Evolutionary conservation across 2,797 vertebrate species (phyloP), one percentile per base, ranked within the genome.

Genomic region (Malacoctenus gilli): DNA sequence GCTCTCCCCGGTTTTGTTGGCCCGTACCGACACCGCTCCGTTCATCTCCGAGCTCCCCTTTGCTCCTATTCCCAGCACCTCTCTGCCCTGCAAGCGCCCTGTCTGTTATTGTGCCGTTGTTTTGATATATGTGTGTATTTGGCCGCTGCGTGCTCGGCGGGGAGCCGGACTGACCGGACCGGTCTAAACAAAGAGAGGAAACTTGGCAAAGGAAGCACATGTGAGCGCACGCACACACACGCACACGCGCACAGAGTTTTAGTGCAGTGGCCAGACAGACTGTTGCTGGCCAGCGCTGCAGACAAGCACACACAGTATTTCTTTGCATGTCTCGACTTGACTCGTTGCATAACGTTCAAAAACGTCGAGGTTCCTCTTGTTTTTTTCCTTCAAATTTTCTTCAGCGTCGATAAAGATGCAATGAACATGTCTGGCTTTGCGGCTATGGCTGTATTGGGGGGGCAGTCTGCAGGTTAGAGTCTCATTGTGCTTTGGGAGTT

Each of bases 141-240:
- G 89, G 89, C 85, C 76, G 77, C 86, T 77, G 75, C 38, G 72
- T 68, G 74, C 82, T 68, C 87, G 75, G 85, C 54, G 48, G 86
- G 84, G 86, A 89, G 83, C 86, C 79, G 68, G 82, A 78, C 82
- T 67, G 86, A 92, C 85, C 82, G 59, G 84, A 82, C 59, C 59
- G 81, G 77, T 86, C 86, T 89, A 90, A 90, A 90, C 90, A 90
- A 90, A 83, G 90, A 92, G 88, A 89, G 91, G 90, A 92, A 93
- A 91, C 89, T 90, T 89, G 90, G 87, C 91, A 89, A 62, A 82
- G 90, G 79, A 87, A 84, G 51, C 55, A 3, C 58, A 41, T 23
- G 31, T 28, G 32, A 63, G 49, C 54, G 48, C 54, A 63, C 60
- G 56, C 43, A 65, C 43, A 68, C 42, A 37, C 40, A 47, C 58